Percentiles rank a stretch among this genome's conserved stretches.
Evolutionary conservation across 2,113 vertebrate genomes (phyloP).

Genomic region (Hyla sarda): DNA sequence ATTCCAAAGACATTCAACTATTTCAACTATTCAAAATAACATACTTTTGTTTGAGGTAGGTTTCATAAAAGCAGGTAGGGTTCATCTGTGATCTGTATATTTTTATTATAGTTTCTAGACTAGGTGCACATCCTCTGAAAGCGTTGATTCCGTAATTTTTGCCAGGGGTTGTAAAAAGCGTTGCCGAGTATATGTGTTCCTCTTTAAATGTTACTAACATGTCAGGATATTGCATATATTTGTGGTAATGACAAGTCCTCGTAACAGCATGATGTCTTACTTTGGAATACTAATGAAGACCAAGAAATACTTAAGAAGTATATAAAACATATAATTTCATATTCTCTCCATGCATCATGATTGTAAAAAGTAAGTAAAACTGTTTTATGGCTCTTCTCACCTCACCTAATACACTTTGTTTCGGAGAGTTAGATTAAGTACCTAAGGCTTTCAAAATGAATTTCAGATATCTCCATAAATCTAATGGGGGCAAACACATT

Average conservation of each 20-base stretch:
- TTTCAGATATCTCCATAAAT: conserved; percentile 59
- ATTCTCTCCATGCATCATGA: conserved; percentile 45
- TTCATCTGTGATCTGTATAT: too few species aligned
- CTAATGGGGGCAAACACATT: conserved; percentile 57
- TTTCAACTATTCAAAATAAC: too few species aligned
- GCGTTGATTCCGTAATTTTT: too few species aligned
- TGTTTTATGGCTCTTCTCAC: conserved; percentile 55
- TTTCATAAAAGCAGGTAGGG: too few species aligned
- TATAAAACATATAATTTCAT: conserved; percentile 47
- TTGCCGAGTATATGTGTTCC: conserved; percentile 4
- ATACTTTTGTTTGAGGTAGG: too few species aligned
- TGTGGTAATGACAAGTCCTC: conserved; percentile 43
- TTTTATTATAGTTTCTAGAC: too few species aligned
- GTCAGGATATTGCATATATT: background rate
- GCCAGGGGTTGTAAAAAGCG: background rate
- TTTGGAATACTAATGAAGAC: conserved; percentile 40
- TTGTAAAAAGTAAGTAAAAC: conserved; percentile 55
- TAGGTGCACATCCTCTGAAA: too few species aligned
- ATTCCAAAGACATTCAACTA: too few species aligned
- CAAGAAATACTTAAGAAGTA: conserved; percentile 34
- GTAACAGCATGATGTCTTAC: conserved; percentile 26
- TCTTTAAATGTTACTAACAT: background rate
- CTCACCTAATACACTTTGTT: conserved; percentile 57
- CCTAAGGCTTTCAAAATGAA: conserved; percentile 55
- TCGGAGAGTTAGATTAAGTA: conserved; percentile 57